Base-by-base conservation (phyloP, 1,140 invertebrate species). In the Zaprionus taronus region DNA sequence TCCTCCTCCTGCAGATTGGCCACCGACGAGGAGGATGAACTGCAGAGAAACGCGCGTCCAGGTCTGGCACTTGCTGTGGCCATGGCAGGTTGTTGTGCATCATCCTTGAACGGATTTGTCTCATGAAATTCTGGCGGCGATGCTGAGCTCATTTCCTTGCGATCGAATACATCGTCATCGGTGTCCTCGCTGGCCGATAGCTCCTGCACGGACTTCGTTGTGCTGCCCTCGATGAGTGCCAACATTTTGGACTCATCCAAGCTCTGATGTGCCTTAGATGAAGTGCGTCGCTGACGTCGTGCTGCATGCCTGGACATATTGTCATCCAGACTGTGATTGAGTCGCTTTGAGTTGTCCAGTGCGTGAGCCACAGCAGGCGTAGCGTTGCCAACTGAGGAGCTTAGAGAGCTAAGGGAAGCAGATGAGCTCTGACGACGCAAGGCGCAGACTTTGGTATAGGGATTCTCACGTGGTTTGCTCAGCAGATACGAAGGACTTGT, bases 361-460 rank as follows among this genome's bases (percentile, higher is more conserved):
- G 74, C 71, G 49, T 79, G 41, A 9, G 64, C 60, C 24, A 14
- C 26, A 2, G 26, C 51, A n/a, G 20, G 22, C 0, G 31, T 5
- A 20, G 36, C 55, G 24, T 34, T 56, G 6, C 79, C 81, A 20
- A 90, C 5, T 1, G 92, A 92, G 1, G 91, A 92, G 64, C 90
- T 89, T 1, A 91, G 51, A 5, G 92, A 93, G 63, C 77, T 85
- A 0, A 93, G 73, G 62, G 96, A 96, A n/a, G 96, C 96, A 36
- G 96, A 96, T 9, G 96, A 97, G 90, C 96, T 97, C 92, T 97
- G 96, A 56, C 97, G 93, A 76, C 97, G 93, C 69, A 98, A 95
- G 1, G 97, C 96, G 79, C 97, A 97, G 2, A 98, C 95, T 93
- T 97, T 97, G 2, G 96, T 97, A 82, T 97, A 97, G 1, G 96